phyloP scores from a whole-genome alignment of 2,113 vertebrate genomes.

The Lethenteron reissneri region DNA sequence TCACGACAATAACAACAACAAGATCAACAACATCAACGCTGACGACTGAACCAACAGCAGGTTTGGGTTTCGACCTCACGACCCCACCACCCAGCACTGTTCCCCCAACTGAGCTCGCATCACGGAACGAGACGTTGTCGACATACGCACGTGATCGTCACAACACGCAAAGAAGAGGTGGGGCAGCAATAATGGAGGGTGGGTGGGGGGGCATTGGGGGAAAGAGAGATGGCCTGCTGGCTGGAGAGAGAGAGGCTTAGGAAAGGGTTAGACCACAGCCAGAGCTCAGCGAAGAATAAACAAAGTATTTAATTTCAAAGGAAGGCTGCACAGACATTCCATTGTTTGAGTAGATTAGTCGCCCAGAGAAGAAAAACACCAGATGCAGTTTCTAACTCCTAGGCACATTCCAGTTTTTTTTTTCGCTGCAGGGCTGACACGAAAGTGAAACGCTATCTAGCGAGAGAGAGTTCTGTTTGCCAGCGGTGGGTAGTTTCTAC shows the following conservation, averaged over 20 bases:
- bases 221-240: background rate
- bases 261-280: constrained; percentile 4
- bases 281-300: constrained; percentile 3
- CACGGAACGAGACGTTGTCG: no score
- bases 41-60: no score
- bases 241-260: background rate
- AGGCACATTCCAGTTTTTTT: constrained; percentile 2
- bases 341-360: constrained; percentile 6
- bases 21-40: no score
- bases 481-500: no score
- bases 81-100: no score
- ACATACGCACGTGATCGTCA: background rate
- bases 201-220: background rate
- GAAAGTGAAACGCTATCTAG: background rate
- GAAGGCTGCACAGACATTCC: constrained; percentile 6
- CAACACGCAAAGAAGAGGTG: constrained; percentile 2
- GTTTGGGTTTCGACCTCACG: no score
- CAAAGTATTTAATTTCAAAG: constrained; percentile 5
- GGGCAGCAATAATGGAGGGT: background rate
- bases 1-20: no score
- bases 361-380: constrained; percentile 6
- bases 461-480: no score
- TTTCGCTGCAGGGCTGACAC: background rate
- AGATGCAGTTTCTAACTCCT: constrained; percentile 6
- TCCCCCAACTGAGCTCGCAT: no score